Percentiles rank a stretch among this genome's conserved stretches.
phyloP scores from a whole-genome alignment of 2,888 invertebrate genomes.

The Gortyna flavago region DNA sequence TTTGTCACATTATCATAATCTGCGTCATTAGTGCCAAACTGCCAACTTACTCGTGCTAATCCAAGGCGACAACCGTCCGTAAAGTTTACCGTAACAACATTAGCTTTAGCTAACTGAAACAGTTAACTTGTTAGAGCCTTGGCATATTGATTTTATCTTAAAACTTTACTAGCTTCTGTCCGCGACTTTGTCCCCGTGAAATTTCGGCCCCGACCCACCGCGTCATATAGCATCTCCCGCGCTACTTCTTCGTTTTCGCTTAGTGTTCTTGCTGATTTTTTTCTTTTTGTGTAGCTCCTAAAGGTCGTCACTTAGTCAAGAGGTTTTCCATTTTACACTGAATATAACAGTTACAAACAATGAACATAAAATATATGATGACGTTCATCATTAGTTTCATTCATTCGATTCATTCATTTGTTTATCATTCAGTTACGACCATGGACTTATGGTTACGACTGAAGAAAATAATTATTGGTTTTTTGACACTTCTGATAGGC shows the following conservation, averaged over 20 bases:
- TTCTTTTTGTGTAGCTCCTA: neutral
- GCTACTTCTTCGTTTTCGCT: neutral
- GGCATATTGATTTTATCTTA: constrained; percentile 54
- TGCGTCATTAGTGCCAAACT: constrained; percentile 46
- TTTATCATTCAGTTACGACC: neutral
- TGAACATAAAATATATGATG: too few relatives aligned
- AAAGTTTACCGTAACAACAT: constrained; percentile 50
- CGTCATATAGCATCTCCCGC: neutral
- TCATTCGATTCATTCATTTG: neutral
- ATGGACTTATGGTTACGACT: too few relatives aligned
- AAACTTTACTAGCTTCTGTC: neutral
- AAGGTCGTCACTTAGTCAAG: neutral
- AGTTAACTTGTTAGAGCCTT: constrained; percentile 41
- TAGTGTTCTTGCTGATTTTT: neutral
- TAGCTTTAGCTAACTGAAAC: constrained; percentile 42
- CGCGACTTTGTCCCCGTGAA: neutral
- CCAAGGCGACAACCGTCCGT: constrained; percentile 45
- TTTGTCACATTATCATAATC: constrained; percentile 44
- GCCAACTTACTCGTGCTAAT: constrained; percentile 44
- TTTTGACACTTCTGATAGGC: neutral
- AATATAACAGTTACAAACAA: too few relatives aligned
- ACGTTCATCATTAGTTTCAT: neutral
- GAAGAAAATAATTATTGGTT: neutral
- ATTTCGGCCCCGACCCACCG: neutral
- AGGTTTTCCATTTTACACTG: too few relatives aligned